Evolutionary conservation across 2,113 vertebrate genomes (phyloP).

Genomic region (Turdus rufiventris): DNA sequence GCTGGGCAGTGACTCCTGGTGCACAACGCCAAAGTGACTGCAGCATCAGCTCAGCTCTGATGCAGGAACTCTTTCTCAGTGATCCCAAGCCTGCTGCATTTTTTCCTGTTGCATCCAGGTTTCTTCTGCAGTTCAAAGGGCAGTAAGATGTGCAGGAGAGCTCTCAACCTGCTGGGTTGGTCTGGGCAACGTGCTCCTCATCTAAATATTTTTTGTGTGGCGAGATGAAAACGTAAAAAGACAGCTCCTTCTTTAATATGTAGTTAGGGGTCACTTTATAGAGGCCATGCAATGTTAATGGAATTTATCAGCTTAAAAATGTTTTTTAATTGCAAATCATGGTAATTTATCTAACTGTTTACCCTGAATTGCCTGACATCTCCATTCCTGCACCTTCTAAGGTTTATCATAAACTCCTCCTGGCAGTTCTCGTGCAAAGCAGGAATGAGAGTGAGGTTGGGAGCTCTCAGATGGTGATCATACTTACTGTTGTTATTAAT

Average conservation of each 20-base stretch:
- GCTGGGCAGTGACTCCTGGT: not conserved
- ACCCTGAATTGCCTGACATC: not conserved
- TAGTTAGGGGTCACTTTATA: conserved; percentile 31
- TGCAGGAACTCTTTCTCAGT: not conserved
- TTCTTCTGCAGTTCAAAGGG: not conserved
- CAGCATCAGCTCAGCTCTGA: not conserved
- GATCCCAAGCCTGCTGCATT: not conserved
- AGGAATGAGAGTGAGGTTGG: not conserved
- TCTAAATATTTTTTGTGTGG: conserved; percentile 22
- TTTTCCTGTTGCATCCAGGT: not conserved
- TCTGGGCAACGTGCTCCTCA: not conserved
- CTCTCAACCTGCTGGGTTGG: not conserved
- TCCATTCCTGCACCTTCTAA: not conserved
- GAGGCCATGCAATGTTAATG: conserved; percentile 37
- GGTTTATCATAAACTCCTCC: not conserved
- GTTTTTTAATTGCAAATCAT: conserved; percentile 53
- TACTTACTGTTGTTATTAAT: not conserved
- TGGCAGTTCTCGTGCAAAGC: not conserved
- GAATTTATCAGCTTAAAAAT: conserved; percentile 52
- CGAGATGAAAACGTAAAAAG: not conserved
- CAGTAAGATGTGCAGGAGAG: not conserved
- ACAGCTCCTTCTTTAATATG: conserved; percentile 6
- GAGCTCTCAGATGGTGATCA: not conserved
- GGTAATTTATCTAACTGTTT: conserved; percentile 28
- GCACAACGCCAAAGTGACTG: not conserved